Percentiles rank a stretch among this genome's conserved stretches.
phyloP scores from a whole-genome alignment of 2,113 vertebrate species.

The Lichenostomus cassidix region DNA sequence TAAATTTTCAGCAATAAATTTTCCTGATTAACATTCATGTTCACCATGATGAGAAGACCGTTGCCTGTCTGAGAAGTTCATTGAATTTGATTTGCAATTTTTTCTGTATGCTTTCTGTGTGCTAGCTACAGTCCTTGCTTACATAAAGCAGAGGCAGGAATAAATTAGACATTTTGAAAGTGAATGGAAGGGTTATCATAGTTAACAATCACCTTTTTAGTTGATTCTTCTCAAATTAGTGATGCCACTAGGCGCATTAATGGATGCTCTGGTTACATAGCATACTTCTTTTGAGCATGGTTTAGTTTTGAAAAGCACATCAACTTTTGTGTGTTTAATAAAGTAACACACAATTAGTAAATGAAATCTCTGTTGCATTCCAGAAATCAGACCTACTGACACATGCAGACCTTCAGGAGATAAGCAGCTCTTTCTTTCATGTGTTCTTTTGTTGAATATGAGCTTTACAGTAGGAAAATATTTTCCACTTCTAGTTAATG shows the following conservation, averaged over 20 bases:
- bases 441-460: not conserved
- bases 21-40: not conserved
- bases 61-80: not conserved
- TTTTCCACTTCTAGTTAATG: not conserved
- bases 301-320: not conserved
- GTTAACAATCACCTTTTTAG: not conserved
- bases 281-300: not conserved
- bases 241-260: not conserved
- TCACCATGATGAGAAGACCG: not conserved
- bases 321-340: not conserved
- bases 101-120: not conserved
- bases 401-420: not conserved
- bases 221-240: constrained; percentile 8
- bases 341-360: not conserved
- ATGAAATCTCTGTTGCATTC: not conserved
- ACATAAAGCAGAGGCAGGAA: not conserved
- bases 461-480: not conserved
- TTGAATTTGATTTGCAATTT: not conserved
- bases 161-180: not conserved
- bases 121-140: not conserved
- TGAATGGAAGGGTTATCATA: not conserved
- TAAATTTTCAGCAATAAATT: not conserved
- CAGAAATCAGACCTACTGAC: not conserved
- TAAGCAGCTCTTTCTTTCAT: not conserved
- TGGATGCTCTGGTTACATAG: not conserved